phyloP scores from a whole-genome alignment of 2,113 vertebrate species.

The Atractosteus spatula region DNA sequence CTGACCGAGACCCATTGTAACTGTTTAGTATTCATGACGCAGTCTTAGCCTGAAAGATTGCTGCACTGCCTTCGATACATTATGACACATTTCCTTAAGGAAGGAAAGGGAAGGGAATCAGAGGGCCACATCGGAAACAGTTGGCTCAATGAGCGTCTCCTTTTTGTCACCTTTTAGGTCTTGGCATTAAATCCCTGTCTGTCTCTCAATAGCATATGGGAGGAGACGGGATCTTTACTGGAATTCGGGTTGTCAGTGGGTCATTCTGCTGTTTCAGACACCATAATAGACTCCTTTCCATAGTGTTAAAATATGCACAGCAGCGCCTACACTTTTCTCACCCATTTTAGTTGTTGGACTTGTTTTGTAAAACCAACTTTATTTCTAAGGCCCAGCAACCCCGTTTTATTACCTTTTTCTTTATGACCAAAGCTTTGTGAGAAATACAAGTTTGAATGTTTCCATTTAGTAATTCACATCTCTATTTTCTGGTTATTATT shows the following conservation, averaged over 20 bases:
- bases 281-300: constrained; percentile 35
- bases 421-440: too few relatives aligned
- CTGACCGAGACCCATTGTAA: not conserved
- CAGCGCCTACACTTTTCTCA: not conserved
- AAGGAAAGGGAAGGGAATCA: constrained; percentile 52
- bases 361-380: too few relatives aligned
- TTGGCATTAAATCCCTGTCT: constrained; percentile 50
- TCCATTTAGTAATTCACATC: too few relatives aligned
- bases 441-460: too few relatives aligned
- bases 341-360: not conserved
- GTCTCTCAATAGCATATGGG: constrained; percentile 40
- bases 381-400: too few relatives aligned
- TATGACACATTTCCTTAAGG: constrained; percentile 45
- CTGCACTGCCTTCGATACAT: not conserved
- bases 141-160: constrained; percentile 47
- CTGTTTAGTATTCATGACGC: not conserved
- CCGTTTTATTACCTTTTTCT: too few relatives aligned
- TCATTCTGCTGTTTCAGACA: constrained; percentile 41
- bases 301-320: not conserved
- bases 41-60: not conserved
- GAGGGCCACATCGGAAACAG: constrained; percentile 40
- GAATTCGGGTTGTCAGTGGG: constrained; percentile 59
- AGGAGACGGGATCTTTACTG: constrained; percentile 51
- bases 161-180: constrained; percentile 47
- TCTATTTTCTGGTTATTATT: too few relatives aligned